phyloP scores from a whole-genome alignment of 2,113 vertebrate species.

The Leucosticte australis region DNA sequence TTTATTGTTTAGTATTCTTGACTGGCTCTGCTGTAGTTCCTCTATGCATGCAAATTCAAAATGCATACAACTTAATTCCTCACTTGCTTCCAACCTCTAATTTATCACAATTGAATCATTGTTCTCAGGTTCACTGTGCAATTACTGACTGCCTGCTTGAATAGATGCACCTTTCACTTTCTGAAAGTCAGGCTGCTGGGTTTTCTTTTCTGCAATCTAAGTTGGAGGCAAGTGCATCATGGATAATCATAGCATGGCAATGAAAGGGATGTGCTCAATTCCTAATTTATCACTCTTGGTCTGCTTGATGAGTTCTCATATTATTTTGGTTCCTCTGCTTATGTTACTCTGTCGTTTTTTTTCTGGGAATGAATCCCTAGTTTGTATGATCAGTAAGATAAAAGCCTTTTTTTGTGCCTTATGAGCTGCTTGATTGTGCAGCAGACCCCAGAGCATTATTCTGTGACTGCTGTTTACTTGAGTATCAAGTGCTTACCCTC shows the following conservation, averaged over 20 bases:
- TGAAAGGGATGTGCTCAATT: not conserved
- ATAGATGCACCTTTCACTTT: not conserved
- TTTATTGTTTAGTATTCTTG: slow-evolving; percentile 16
- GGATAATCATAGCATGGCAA: not conserved
- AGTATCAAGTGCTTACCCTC: not conserved
- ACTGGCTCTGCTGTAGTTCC: not conserved
- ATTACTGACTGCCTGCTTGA: slow-evolving; percentile 9
- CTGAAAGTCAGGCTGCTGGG: not conserved
- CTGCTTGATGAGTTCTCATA: not conserved
- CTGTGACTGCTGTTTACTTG: not conserved
- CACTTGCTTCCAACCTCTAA: not conserved
- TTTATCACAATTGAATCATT: slow-evolving; percentile 19
- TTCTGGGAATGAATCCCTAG: not conserved
- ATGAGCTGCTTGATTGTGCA: not conserved
- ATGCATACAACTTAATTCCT: not conserved
- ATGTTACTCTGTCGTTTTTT: not conserved
- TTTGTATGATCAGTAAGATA: not conserved
- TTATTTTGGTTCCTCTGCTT: not conserved
- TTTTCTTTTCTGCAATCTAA: not conserved
- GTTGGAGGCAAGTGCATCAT: not conserved
- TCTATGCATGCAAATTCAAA: not conserved
- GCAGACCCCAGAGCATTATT: not conserved
- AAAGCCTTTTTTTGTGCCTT: not conserved
- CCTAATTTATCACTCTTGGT: not conserved
- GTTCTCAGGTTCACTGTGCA: not conserved